A percentile compares a stretch with the other conserved stretches of the same genome.
These are phyloP conservation scores for Ctenomys sociabilis DNA, from an alignment of 2,113 vertebrate species.

Conservation along the genomic window DNA sequence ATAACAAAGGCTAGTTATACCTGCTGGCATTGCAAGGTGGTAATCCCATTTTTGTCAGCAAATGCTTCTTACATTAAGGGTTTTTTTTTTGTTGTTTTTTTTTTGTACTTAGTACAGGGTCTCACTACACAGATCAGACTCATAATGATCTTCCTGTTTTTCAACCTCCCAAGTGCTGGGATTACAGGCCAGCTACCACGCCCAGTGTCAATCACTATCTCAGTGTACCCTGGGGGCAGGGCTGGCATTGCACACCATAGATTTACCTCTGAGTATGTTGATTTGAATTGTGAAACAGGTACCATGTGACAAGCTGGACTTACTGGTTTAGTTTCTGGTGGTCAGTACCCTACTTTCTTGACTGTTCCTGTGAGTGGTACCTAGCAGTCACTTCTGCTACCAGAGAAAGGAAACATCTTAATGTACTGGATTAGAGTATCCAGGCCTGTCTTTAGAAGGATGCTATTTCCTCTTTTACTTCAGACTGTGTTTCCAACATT, in stretches of 20 bases:
- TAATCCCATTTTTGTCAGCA: background rate
- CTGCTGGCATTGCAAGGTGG: background rate
- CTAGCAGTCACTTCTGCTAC: slow-evolving; percentile 88
- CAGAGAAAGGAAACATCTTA: slow-evolving; percentile 88
- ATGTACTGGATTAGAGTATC: slow-evolving; percentile 85
- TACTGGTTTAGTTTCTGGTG: slow-evolving; percentile 87
- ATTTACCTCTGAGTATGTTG: background rate
- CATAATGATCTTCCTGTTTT: too few relatives aligned
- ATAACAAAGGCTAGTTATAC: background rate
- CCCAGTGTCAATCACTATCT: too few relatives aligned
- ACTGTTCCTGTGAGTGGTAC: slow-evolving; percentile 90
- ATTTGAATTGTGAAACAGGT: background rate
- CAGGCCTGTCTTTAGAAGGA: slow-evolving; percentile 88
- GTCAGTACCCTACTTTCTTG: slow-evolving; percentile 90
- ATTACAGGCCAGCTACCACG: too few relatives aligned
- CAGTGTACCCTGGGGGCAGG: too few relatives aligned
- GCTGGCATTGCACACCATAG: background rate
- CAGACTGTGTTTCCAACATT: slow-evolving; percentile 90
- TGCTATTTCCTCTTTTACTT: slow-evolving; percentile 74
- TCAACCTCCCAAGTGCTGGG: too few relatives aligned
- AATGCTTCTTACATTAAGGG: background rate
- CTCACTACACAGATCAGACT: too few relatives aligned
- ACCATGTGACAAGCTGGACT: slow-evolving; percentile 83
- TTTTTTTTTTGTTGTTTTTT: background rate
- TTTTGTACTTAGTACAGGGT: too few relatives aligned